These are phyloP conservation scores for Cephalotes varians DNA, from an alignment of 2,888 invertebrate species.

Conservation along the genomic window DNA sequence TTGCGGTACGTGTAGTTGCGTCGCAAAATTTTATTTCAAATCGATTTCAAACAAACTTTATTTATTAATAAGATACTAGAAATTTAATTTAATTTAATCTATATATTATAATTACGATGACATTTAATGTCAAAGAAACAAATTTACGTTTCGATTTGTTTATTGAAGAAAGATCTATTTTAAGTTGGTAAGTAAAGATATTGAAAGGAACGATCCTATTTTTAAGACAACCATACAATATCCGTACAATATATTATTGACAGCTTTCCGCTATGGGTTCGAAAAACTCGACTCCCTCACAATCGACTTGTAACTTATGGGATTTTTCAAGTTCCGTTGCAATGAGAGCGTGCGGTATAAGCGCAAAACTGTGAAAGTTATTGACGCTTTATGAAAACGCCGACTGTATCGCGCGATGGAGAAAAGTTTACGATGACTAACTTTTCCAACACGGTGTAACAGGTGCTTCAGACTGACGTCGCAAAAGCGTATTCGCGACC, in stretches of 20 bases:
- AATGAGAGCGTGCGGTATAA: neutral
- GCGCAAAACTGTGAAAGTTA: slow-evolving; percentile 50
- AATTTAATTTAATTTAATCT: neutral
- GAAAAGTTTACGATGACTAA: slow-evolving; percentile 32
- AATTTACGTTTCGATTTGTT: neutral
- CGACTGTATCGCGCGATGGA: slow-evolving; percentile 11
- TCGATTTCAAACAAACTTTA: neutral
- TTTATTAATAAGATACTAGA: neutral
- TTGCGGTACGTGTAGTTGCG: neutral
- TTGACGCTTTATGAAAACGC: slow-evolving; percentile 56
- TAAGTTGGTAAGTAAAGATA: neutral
- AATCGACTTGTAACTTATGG: slow-evolving; percentile 16
- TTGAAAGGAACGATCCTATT: neutral
- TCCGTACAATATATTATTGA: slow-evolving; percentile 21
- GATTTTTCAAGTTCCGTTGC: slow-evolving; percentile 23
- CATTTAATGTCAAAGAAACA: neutral
- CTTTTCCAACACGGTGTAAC: slow-evolving; percentile 31
- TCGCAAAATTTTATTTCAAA: neutral
- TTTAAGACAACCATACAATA: neutral
- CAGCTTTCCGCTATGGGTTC: neutral
- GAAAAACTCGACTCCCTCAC: neutral
- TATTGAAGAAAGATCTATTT: neutral
- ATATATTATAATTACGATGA: neutral
- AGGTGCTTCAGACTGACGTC: slow-evolving; percentile 28
- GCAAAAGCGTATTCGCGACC: neutral